Evolutionary conservation across 2,797 vertebrate genomes (phyloP), one percentile per base, ranked within the genome.

Genomic region (Chaenodraco wilsoni): DNA sequence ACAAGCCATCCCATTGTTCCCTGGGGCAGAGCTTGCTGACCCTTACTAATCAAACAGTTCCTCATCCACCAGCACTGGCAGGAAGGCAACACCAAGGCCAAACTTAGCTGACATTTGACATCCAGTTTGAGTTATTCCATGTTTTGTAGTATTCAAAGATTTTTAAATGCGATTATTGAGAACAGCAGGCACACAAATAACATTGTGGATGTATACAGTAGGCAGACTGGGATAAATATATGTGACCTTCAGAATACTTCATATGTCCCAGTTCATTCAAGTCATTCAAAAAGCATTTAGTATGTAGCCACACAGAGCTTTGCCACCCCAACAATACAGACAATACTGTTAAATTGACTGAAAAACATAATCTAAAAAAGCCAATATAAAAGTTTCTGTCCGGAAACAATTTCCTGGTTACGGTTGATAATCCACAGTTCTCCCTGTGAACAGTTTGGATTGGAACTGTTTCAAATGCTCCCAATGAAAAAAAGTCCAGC

Each of bases 11-110:
- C 88, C 82, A 92, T 93, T 94, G 94, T 93, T 93, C 89, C 78
- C 79, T 31, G 66, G 77, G 87, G 87, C 87, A 57, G 65, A 76
- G 88, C 83, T 74, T 89, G 83, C 67, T 90, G 91, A 93, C 91
- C 89, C 82, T 82, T 70, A 87, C 91, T 92, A 92, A 94, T 94
- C 91, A 93, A 93, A 94, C 88, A 84, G 83, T 91, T 93, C 90
- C 89, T 90, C 86, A 87, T 89, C 80, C 78, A 78, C 81, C 80
- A 75, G 84, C 87, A 67, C 59, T 71, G 77, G 84, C 80, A 82
- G 87, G 63, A 81, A 78, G 83, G 58, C 81, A 79, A 76, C 74
- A 84, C 76, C 75, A 85, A 84, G 76, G 82, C 82, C 86, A 88
- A 85, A 76, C 66, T 59, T 43, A 76, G 60, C 74, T 83, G 67